phyloP scores from a whole-genome alignment of 2,797 vertebrate species.

The Smutsia temminckii region DNA sequence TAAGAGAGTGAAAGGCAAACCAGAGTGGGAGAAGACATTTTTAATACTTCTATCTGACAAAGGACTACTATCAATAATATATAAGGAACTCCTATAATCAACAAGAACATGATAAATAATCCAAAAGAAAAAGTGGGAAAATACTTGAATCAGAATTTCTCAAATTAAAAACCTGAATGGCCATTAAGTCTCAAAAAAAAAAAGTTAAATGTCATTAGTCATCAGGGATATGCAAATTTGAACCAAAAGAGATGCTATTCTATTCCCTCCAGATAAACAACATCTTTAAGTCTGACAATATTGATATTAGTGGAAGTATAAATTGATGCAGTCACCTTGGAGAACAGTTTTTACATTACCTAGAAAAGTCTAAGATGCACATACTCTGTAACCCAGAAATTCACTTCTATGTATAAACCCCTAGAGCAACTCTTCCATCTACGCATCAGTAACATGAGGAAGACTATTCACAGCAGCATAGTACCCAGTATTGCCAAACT shows the following conservation, averaged over 20 bases:
- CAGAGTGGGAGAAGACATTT: neutral
- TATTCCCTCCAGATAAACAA: neutral
- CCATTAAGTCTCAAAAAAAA: neutral
- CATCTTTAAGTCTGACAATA: neutral
- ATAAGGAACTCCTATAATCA: neutral
- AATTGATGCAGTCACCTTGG: neutral
- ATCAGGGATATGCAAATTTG: neutral
- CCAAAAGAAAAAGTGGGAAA: slow-evolving; percentile 6
- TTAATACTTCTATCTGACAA: neutral
- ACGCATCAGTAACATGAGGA: neutral
- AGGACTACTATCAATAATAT: neutral
- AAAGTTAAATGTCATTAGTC: neutral
- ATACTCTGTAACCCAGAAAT: neutral
- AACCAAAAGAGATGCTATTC: neutral
- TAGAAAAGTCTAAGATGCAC: neutral
- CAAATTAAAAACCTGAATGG: neutral
- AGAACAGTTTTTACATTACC: neutral
- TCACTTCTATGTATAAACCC: neutral
- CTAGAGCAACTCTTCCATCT: neutral
- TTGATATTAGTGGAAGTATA: neutral
- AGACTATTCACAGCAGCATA: neutral
- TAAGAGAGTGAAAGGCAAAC: neutral
- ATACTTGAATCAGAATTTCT: neutral
- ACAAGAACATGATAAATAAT: neutral
- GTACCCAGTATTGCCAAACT: neutral